Base-by-base conservation (phyloP, 2,888 invertebrate genomes). In the Arrhopalites spinosus region DNA sequence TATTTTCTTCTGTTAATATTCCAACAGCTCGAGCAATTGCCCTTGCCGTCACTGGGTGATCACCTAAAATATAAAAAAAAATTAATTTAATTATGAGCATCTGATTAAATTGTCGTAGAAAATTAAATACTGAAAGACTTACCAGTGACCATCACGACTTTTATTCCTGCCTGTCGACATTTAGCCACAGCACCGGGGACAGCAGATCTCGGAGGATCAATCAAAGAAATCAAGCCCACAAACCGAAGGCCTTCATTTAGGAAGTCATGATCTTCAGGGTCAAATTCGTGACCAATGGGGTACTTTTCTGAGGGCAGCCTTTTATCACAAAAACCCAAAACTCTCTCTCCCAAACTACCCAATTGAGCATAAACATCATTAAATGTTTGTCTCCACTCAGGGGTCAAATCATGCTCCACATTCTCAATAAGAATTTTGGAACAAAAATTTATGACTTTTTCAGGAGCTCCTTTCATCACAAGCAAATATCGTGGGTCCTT, bases 401-500 rank as follows among this genome's bases (percentile, higher is more conserved):
- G 86, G 79, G 86, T 86, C 61, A 93, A 84, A 0, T 85, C 84
- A 27, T 85, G 86, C 27, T 89, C 88, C 66, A 87, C 84, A 5
- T 88, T 89, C 29, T 88, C 87, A 27, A 87, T 79, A 74, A 88
- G 83, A 74, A 90, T 89, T 5, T 87, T 88, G 1, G 87, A 86
- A 84, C 92, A 92, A 47, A 88, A 86, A 63, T 91, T 91, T 23
- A 91, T 84, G 74, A 92, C 88, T 70, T 90, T 86, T 85, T 92
- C 92, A 0, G 92, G 91, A 0, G 92, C 91, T 1, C 92, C 82
- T 85, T 89, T 98, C 97, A 98, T 97, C 67, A 92, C 96, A 84
- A 93, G 90, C 84, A 96, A 86, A 84, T 94, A 92, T 78, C 95
- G 90, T 23, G 93, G 93, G 85, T 96, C 95, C 85, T 91, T 92